Evolutionary conservation across 2,888 invertebrate species (phyloP).

Genomic region (Schrankia costaestrigalis): DNA sequence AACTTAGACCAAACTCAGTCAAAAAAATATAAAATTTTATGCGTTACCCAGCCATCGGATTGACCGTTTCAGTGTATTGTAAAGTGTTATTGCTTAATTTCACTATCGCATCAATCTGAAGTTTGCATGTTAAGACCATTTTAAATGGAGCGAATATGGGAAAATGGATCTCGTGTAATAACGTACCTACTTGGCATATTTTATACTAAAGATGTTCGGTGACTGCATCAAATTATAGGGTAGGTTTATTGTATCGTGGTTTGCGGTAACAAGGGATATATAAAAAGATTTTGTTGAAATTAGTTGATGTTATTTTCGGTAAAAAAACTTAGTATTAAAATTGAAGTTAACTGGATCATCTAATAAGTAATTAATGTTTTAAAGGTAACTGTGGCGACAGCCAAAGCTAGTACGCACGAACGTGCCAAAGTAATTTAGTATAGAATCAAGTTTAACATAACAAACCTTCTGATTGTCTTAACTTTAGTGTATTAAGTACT

Average conservation of each 20-base stretch:
- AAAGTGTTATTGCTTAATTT: conserved; percentile 79
- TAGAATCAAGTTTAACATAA: too few species aligned
- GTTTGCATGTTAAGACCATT: conserved; percentile 28
- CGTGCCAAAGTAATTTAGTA: too few species aligned
- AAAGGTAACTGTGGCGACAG: too few species aligned
- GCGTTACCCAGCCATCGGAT: conserved; percentile 56
- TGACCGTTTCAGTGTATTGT: conserved; percentile 54
- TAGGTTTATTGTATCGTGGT: background rate
- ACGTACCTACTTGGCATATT: conserved; percentile 4
- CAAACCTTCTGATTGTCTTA: too few species aligned
- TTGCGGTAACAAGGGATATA: background rate
- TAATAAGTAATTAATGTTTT: too few species aligned
- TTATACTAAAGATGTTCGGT: background rate
- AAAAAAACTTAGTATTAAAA: too few species aligned
- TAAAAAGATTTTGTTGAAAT: background rate
- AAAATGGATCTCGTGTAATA: conserved; percentile 18
- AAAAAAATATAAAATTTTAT: conserved; percentile 78
- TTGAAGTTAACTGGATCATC: too few species aligned
- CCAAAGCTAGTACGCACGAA: too few species aligned
- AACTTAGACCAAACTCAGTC: conserved; percentile 18
- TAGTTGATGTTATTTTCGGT: background rate
- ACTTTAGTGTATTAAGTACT: too few species aligned
- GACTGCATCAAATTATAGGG: conserved; percentile 6
- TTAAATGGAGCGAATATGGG: conserved; percentile 22
- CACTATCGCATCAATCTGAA: conserved; percentile 60